Evolutionary conservation across 1,140 invertebrate genomes (phyloP).

Genomic region (Eumaeus atala): DNA sequence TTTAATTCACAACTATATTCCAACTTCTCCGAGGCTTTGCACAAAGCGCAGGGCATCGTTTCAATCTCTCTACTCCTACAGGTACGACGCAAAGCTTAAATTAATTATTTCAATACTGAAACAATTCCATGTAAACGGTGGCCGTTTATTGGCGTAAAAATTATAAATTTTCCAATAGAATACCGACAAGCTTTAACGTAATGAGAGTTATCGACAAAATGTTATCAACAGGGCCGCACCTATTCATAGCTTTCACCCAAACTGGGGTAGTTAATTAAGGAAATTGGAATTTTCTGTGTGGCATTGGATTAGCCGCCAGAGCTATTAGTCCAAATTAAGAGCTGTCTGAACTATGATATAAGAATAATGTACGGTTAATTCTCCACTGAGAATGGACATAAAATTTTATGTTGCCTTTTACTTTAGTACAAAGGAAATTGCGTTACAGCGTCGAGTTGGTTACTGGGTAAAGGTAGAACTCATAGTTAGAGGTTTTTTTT

Average conservation of each 20-base stretch:
- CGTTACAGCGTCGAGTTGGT: too few relatives aligned
- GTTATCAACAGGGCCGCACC: slow-evolving; percentile 60
- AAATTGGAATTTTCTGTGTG: slow-evolving; percentile 70
- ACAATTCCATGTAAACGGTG: too few relatives aligned
- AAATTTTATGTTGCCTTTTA: too few relatives aligned
- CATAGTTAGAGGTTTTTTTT: too few relatives aligned
- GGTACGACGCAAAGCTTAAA: slow-evolving; percentile 72
- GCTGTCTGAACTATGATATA: slow-evolving; percentile 38
- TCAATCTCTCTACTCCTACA: slow-evolving; percentile 90
- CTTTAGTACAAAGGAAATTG: too few relatives aligned
- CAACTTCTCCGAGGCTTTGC: slow-evolving; percentile 91
- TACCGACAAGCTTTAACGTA: slow-evolving; percentile 38
- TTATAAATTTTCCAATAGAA: slow-evolving; percentile 18
- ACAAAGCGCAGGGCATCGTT: slow-evolving; percentile 91
- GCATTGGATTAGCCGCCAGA: slow-evolving; percentile 63
- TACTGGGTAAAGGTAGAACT: too few relatives aligned
- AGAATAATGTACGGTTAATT: slow-evolving; percentile 18
- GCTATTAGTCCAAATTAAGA: slow-evolving; percentile 73
- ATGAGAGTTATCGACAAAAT: slow-evolving; percentile 52
- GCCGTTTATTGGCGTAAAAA: slow-evolving; percentile 18
- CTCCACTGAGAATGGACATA: background rate
- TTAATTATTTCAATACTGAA: too few relatives aligned
- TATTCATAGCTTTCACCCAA: slow-evolving; percentile 53
- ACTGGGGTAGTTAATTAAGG: slow-evolving; percentile 69
- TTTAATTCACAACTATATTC: slow-evolving; percentile 95